Evolutionary conservation across 1,140 invertebrate genomes (phyloP).

Genomic region (Manduca sexta): DNA sequence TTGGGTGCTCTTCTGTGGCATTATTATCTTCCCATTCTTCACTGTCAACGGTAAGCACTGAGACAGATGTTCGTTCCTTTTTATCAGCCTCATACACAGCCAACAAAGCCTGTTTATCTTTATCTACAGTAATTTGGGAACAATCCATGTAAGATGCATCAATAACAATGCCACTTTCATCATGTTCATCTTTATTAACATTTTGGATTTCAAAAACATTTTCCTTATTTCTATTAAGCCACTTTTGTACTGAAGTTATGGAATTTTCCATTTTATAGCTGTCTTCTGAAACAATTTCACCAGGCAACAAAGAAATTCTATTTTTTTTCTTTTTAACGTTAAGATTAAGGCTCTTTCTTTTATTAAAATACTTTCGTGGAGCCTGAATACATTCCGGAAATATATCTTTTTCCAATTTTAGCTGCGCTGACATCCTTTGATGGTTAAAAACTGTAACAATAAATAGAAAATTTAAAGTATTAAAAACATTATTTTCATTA

Average conservation of each 20-base stretch:
- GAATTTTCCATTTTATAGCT: slow-evolving; percentile 42
- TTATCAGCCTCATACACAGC: slow-evolving; percentile 41
- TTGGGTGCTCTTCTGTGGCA: not conserved
- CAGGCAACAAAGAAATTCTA: slow-evolving; percentile 19
- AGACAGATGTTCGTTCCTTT: slow-evolving; percentile 15
- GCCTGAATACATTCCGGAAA: slow-evolving; percentile 64
- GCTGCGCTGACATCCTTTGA: slow-evolving; percentile 44
- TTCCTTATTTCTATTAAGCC: slow-evolving; percentile 36
- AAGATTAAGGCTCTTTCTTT: slow-evolving; percentile 35
- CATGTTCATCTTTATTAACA: slow-evolving; percentile 18
- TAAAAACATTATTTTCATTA: too few relatives aligned
- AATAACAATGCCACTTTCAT: slow-evolving; percentile 46
- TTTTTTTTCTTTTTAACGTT: slow-evolving; percentile 38
- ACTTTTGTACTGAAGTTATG: slow-evolving; percentile 43
- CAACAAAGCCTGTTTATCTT: slow-evolving; percentile 43
- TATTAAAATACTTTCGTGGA: slow-evolving; percentile 50
- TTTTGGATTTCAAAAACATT: not conserved
- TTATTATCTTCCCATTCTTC: not conserved
- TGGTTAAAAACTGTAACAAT: slow-evolving; percentile 42
- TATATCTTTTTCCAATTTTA: slow-evolving; percentile 52
- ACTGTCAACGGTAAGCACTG: not conserved
- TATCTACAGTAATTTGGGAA: slow-evolving; percentile 38
- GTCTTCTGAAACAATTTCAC: slow-evolving; percentile 28
- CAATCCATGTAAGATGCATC: slow-evolving; percentile 41
- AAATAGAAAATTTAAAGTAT: not conserved